phyloP scores from a whole-genome alignment of 1,140 invertebrate genomes.

The Delia radicum region DNA sequence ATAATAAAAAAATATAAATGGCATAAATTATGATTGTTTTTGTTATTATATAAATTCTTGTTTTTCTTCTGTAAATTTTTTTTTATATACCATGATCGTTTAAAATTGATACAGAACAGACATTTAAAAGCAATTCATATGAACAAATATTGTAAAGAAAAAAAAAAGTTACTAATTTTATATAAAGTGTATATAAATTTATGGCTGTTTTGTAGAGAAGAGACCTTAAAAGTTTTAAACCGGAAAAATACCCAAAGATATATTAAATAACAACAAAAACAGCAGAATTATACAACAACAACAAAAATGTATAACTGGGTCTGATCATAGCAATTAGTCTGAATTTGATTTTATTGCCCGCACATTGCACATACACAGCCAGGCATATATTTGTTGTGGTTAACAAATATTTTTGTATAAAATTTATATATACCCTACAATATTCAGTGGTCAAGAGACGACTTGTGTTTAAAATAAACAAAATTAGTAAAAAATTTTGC shows the following conservation, averaged over 20 bases:
- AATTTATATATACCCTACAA: no score
- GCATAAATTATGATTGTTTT: neutral
- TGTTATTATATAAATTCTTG: neutral
- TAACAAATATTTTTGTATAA: no score
- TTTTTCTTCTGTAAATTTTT: neutral
- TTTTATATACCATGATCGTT: neutral
- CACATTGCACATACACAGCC: neutral
- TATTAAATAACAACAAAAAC: neutral
- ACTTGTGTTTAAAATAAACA: no score
- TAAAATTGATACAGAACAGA: neutral
- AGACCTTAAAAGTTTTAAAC: neutral
- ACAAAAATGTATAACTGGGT: constrained; percentile 52
- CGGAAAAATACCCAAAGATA: neutral
- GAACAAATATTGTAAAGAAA: neutral
- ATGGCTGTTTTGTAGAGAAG: neutral
- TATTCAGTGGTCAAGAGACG: no score
- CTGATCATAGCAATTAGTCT: constrained; percentile 55
- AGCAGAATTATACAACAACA: neutral
- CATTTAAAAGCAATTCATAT: neutral
- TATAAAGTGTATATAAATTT: neutral
- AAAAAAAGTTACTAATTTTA: neutral
- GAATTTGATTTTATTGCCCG: constrained; percentile 52
- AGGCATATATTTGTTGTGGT: constrained; percentile 6
- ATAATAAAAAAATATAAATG: no score
- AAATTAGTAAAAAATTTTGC: no score